Evolutionary conservation across 2,113 vertebrate genomes (phyloP).

Genomic region (Phaethornis superciliosus): DNA sequence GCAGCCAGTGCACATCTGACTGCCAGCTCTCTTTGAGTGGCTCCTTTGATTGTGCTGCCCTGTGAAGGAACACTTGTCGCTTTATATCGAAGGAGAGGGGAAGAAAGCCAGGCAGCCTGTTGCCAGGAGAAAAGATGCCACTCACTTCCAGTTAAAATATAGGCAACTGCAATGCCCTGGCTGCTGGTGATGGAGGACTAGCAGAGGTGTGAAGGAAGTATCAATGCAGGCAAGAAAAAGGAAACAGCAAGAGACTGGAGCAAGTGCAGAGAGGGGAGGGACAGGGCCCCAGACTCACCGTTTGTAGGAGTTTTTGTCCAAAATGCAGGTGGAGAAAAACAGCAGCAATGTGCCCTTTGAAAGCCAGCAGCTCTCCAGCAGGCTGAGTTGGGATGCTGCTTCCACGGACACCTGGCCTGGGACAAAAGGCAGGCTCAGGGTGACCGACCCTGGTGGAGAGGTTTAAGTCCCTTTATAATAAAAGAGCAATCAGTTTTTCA

Average conservation of each 20-base stretch:
- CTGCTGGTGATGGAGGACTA: not conserved
- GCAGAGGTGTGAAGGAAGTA: slow-evolving; percentile 16
- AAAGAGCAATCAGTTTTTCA: not conserved
- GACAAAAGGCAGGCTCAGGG: not conserved
- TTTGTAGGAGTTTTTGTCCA: not conserved
- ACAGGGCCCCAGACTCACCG: not conserved
- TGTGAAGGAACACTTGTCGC: slow-evolving; percentile 55
- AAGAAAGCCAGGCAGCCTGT: slow-evolving; percentile 45
- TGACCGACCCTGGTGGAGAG: not conserved
- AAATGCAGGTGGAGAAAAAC: not conserved
- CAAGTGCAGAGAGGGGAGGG: not conserved
- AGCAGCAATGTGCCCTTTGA: not conserved
- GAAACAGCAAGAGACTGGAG: not conserved
- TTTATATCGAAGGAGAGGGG: slow-evolving; percentile 18
- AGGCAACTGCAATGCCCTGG: slow-evolving; percentile 21
- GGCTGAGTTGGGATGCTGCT: not conserved
- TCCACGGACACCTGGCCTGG: not conserved
- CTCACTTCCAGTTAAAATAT: slow-evolving; percentile 33
- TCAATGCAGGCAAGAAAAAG: not conserved
- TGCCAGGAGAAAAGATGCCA: slow-evolving; percentile 60
- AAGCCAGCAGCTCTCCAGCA: not conserved
- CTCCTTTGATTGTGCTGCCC: slow-evolving; percentile 43
- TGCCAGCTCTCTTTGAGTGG: not conserved
- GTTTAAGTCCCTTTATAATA: not conserved
- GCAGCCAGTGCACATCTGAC: not conserved